phyloP scores from a whole-genome alignment of 2,888 invertebrate genomes.

The Megastigmus dorsalis region DNA sequence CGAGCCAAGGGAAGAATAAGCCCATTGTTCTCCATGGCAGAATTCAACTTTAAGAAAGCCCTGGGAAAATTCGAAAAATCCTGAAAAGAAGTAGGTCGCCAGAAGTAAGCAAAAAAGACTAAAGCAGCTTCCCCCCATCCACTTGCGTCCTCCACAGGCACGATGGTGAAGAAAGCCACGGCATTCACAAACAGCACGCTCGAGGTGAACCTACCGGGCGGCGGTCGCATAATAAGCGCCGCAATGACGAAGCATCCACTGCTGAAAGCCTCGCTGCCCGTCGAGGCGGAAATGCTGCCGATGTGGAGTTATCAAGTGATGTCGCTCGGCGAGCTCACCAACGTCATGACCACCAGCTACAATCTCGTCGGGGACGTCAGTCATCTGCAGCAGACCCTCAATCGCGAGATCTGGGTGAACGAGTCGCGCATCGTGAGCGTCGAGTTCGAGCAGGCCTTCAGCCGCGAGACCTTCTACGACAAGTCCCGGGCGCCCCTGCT shows the following conservation, averaged over 20 bases:
- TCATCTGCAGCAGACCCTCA: slow-evolving; percentile 88
- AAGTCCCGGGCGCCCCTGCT: slow-evolving; percentile 88
- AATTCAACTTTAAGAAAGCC: too few species aligned
- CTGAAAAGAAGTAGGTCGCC: too few species aligned
- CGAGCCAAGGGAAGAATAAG: too few species aligned
- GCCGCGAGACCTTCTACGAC: slow-evolving; percentile 93
- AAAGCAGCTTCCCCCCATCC: background rate
- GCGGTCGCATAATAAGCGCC: slow-evolving; percentile 84
- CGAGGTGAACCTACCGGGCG: slow-evolving; percentile 84
- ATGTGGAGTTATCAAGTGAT: slow-evolving; percentile 91
- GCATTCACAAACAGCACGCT: slow-evolving; percentile 88
- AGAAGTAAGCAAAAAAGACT: too few species aligned
- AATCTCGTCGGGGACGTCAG: slow-evolving; percentile 89
- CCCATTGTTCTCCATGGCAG: too few species aligned
- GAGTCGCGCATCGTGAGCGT: slow-evolving; percentile 91
- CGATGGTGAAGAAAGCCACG: slow-evolving; percentile 83
- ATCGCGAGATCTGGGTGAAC: slow-evolving; percentile 91
- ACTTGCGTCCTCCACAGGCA: slow-evolving; percentile 59
- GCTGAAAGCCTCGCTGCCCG: slow-evolving; percentile 87
- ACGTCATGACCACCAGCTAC: slow-evolving; percentile 88
- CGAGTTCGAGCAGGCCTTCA: slow-evolving; percentile 93
- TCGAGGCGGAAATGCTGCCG: slow-evolving; percentile 92
- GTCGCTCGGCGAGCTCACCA: slow-evolving; percentile 85
- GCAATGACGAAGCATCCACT: slow-evolving; percentile 89
- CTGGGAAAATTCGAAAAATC: too few species aligned